A percentile compares a stretch with the other conserved stretches of the same genome.
Conservation (phyloP, 2,797 vertebrate genomes). For the Sebastes variabilis region DNA sequence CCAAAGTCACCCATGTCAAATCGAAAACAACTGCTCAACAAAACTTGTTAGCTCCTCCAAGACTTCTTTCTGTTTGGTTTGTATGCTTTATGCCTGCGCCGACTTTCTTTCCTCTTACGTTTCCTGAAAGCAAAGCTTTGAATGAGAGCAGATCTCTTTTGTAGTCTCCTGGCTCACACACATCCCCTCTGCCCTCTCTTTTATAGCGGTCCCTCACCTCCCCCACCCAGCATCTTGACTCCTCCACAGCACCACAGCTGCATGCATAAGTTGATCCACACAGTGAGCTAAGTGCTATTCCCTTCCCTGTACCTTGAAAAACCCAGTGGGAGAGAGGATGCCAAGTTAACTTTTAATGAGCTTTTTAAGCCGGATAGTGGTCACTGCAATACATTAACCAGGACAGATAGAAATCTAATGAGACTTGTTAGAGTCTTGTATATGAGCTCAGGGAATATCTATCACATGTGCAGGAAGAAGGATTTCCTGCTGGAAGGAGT, state of each 20-base stretch:
- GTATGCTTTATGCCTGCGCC: neutral
- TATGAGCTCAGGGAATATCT: neutral
- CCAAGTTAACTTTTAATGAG: constrained; percentile 29
- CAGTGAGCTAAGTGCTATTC: neutral
- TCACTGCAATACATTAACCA: constrained; percentile 5
- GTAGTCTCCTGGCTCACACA: constrained; percentile 23
- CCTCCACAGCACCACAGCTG: constrained; percentile 29
- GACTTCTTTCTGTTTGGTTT: neutral
- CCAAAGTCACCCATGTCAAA: neutral
- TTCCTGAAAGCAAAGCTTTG: constrained; percentile 30
- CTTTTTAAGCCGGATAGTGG: constrained; percentile 2
- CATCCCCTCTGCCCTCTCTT: constrained; percentile 14
- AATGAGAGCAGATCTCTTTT: constrained; percentile 28
- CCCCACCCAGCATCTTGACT: constrained; percentile 24
- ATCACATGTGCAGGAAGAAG: neutral
- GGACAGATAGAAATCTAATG: neutral
- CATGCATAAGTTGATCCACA: constrained; percentile 23
- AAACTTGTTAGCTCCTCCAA: neutral
- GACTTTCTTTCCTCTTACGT: neutral
- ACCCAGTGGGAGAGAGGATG: neutral
- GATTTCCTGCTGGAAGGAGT: neutral
- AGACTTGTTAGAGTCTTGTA: neutral
- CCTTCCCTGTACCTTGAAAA: neutral
- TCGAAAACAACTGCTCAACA: neutral
- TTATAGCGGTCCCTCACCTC: constrained; percentile 1